Percentiles rank a stretch among this genome's conserved stretches.
Conservation (phyloP, 1,140 invertebrate species). For the Drosophila bocqueti region DNA sequence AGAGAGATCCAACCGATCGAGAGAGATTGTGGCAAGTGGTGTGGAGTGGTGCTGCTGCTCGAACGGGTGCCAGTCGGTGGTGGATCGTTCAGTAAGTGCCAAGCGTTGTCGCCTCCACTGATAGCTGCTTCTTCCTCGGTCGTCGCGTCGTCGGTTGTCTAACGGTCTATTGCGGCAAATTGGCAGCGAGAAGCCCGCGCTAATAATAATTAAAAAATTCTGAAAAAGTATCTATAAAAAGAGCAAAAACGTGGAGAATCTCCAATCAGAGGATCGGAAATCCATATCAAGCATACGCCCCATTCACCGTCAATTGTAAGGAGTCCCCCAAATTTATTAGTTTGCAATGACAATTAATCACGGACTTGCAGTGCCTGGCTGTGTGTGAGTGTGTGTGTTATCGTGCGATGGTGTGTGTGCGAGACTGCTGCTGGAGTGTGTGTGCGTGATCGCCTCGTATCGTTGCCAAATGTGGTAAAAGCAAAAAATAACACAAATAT, state of each 20-base stretch:
- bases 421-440: constrained; percentile 42
- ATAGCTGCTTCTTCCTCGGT: constrained; percentile 36
- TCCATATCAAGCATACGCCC: constrained; percentile 43
- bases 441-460: constrained; percentile 44
- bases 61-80: constrained; percentile 30
- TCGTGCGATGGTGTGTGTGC: constrained; percentile 34
- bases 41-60: constrained; percentile 25
- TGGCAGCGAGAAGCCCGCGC: constrained; percentile 64
- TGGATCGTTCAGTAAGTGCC: constrained; percentile 69
- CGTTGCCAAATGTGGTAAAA: constrained; percentile 80
- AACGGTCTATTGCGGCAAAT: constrained; percentile 61
- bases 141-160: constrained; percentile 50
- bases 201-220: constrained; percentile 58
- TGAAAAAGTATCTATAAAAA: not conserved
- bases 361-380: constrained; percentile 66
- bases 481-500: constrained; percentile 38
- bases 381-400: constrained; percentile 31
- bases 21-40: constrained; percentile 26
- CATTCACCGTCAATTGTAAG: constrained; percentile 63
- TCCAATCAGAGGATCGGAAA: constrained; percentile 45
- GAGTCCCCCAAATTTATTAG: constrained; percentile 43
- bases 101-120: constrained; percentile 71
- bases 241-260: constrained; percentile 1
- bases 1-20: constrained; percentile 27
- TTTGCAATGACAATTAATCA: constrained; percentile 50